phyloP scores from a whole-genome alignment of 1,140 invertebrate species.

The Druon quercuslanigerum region DNA sequence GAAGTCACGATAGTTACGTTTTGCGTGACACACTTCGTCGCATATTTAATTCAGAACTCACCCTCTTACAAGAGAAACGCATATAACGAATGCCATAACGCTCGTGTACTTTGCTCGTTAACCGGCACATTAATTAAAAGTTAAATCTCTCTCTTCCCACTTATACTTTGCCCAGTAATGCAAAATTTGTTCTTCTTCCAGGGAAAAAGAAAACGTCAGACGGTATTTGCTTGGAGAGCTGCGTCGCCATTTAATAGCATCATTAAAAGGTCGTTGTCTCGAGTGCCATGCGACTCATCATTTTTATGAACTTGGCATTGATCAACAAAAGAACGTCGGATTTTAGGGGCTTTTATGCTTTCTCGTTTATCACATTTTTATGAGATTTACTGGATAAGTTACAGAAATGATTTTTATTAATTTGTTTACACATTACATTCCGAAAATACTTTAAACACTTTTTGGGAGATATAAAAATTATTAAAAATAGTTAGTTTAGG shows the following conservation, averaged over 20 bases:
- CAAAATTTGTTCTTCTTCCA: neutral
- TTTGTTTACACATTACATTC: too few species aligned
- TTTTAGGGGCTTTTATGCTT: too few species aligned
- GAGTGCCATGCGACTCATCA: too few species aligned
- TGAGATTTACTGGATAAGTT: too few species aligned
- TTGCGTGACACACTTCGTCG: slow-evolving; percentile 11
- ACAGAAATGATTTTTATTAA: too few species aligned
- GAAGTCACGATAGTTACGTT: neutral
- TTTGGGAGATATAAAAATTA: too few species aligned
- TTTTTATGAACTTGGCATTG: too few species aligned
- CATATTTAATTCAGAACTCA: slow-evolving; percentile 24
- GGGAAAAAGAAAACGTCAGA: neutral
- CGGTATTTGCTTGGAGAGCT: neutral
- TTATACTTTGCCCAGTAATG: neutral
- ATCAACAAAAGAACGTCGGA: too few species aligned
- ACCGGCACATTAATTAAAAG: slow-evolving; percentile 22
- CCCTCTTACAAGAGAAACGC: slow-evolving; percentile 16
- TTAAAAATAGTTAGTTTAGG: too few species aligned
- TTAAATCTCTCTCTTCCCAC: neutral
- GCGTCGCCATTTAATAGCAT: slow-evolving; percentile 3
- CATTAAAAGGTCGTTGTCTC: neutral
- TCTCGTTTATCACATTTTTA: too few species aligned
- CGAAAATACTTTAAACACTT: too few species aligned
- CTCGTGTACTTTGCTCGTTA: slow-evolving; percentile 25
- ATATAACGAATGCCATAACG: slow-evolving; percentile 26